Evolutionary conservation across 2,888 invertebrate genomes (phyloP).

Genomic region (Pycnomerus fuliginosus): DNA sequence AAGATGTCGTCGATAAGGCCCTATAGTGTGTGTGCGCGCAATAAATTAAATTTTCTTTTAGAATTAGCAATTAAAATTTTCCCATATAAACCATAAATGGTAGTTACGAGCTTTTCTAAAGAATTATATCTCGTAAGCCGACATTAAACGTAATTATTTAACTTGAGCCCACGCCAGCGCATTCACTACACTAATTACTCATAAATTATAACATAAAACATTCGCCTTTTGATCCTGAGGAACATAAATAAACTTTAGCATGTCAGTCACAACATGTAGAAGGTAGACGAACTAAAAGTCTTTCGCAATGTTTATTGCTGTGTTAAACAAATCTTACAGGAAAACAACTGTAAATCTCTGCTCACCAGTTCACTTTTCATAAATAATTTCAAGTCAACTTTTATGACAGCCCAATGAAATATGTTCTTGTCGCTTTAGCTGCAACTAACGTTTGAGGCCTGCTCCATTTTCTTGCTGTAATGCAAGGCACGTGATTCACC

Average conservation of each 20-base stretch:
- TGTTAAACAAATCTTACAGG: constrained; percentile 43
- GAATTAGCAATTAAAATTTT: constrained; percentile 27
- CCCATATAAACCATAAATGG: constrained; percentile 24
- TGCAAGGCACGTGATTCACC: constrained; percentile 11
- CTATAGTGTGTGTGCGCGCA: constrained; percentile 11
- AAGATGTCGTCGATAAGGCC: constrained; percentile 16
- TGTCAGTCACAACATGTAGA: constrained; percentile 45
- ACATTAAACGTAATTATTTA: constrained; percentile 46
- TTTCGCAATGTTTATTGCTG: constrained; percentile 44
- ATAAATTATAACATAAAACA: constrained; percentile 51
- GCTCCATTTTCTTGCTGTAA: constrained; percentile 4
- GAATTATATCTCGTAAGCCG: constrained; percentile 34
- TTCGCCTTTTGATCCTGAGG: constrained; percentile 47
- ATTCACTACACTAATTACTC: constrained; percentile 45
- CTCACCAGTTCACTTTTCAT: constrained; percentile 42
- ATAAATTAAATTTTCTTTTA: constrained; percentile 23
- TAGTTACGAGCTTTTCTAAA: constrained; percentile 25
- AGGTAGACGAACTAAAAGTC: constrained; percentile 45
- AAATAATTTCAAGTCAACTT: constrained; percentile 41
- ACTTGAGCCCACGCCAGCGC: constrained; percentile 42
- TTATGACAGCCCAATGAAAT: constrained; percentile 37
- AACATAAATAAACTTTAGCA: constrained; percentile 47
- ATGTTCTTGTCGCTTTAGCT: constrained; percentile 24
- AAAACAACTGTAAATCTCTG: constrained; percentile 45
- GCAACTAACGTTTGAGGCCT: background rate